Evolutionary conservation across 2,888 invertebrate species (phyloP).

Genomic region (Calameuta pallipes): DNA sequence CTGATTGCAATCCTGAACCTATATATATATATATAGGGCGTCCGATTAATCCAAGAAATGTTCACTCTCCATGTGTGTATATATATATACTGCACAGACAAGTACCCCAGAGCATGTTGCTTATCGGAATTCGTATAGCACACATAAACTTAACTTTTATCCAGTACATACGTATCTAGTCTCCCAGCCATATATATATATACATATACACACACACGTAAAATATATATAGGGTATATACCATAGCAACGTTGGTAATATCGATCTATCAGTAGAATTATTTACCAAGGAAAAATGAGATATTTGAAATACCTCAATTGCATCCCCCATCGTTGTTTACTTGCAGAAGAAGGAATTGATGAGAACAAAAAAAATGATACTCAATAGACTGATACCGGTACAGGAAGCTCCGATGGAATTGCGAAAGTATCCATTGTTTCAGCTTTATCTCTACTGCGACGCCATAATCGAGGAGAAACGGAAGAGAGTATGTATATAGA

Average conservation of each 20-base stretch:
- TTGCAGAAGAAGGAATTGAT: constrained; percentile 74
- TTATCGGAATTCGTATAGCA: not conserved
- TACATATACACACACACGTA: too few relatives aligned
- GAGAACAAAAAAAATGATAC: constrained; percentile 75
- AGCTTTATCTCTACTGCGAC: constrained; percentile 55
- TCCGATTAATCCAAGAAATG: too few relatives aligned
- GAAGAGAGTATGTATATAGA: constrained; percentile 40
- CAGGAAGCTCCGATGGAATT: constrained; percentile 76
- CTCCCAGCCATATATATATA: not conserved
- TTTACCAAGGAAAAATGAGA: not conserved
- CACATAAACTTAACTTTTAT: not conserved
- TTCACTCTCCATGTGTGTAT: too few relatives aligned
- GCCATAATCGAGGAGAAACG: constrained; percentile 45
- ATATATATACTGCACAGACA: not conserved
- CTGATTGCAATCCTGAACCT: not conserved
- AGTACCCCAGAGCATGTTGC: not conserved
- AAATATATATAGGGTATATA: not conserved
- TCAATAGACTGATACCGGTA: constrained; percentile 76
- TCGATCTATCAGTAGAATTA: not conserved
- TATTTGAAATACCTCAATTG: not conserved
- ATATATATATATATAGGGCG: too few relatives aligned
- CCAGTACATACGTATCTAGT: not conserved
- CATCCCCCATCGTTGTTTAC: constrained; percentile 16
- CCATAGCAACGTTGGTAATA: not conserved
- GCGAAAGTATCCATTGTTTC: constrained; percentile 76